Percentiles rank a stretch among this genome's conserved stretches.
These are phyloP conservation scores for Resseliella maxima DNA, from an alignment of 2,888 invertebrate species.

Conservation along the genomic window DNA sequence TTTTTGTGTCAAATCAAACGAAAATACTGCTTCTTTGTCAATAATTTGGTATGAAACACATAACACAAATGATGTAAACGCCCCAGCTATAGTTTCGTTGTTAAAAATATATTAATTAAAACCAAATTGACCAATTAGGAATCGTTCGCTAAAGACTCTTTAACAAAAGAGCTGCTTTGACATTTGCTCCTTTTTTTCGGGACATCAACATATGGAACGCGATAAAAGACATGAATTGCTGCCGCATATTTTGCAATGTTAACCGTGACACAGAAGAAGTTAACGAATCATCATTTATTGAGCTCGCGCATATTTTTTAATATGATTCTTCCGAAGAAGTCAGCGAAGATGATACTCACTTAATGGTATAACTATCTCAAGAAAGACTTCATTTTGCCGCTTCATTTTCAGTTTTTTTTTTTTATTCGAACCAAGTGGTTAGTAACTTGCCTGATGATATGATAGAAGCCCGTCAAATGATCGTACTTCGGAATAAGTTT, in stretches of 20 bases:
- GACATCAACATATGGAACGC: conserved; percentile 9
- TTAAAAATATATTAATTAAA: conserved; percentile 51
- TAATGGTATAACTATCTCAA: background rate
- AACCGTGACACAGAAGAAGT: conserved; percentile 24
- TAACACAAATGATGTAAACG: background rate
- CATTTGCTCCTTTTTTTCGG: background rate
- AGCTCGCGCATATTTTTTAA: background rate
- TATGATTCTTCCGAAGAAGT: background rate
- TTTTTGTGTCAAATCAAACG: conserved; percentile 16
- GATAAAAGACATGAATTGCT: background rate
- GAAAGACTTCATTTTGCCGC: background rate
- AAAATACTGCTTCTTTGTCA: background rate
- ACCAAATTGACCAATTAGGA: conserved; percentile 51
- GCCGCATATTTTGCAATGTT: background rate
- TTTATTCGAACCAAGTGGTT: background rate
- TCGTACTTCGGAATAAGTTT: background rate
- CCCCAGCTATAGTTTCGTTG: conserved; percentile 8
- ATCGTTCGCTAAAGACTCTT: conserved; percentile 49
- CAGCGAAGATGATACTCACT: background rate
- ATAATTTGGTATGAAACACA: background rate
- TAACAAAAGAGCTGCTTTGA: conserved; percentile 44
- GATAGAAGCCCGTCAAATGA: conserved; percentile 43
- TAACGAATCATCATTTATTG: conserved; percentile 42
- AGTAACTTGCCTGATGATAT: conserved; percentile 32
- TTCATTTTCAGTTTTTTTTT: too few species aligned